Conservation (phyloP, 2,888 invertebrate genomes). For the Arctia plantaginis region DNA sequence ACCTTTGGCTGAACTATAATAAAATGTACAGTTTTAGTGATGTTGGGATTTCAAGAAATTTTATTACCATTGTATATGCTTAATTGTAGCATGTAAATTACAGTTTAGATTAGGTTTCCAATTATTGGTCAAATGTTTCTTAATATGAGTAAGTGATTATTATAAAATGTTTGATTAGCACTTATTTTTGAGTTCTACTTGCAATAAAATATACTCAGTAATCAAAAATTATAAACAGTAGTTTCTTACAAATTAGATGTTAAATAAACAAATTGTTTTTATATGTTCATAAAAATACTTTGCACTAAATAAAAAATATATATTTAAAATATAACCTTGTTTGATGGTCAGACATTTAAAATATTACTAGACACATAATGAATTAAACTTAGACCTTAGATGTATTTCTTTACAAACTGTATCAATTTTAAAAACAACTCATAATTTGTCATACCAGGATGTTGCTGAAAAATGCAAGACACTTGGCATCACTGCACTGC, state of each 20-base stretch:
- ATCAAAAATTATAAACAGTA: background rate
- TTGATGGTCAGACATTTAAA: background rate
- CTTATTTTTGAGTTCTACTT: background rate
- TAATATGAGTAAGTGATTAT: background rate
- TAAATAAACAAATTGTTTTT: background rate
- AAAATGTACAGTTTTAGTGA: no score
- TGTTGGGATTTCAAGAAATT: background rate
- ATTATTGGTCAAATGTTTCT: background rate
- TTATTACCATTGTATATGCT: background rate
- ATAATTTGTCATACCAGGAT: slow-evolving; percentile 87
- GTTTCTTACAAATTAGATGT: background rate
- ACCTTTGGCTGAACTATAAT: background rate
- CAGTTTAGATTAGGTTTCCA: background rate
- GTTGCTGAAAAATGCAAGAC: slow-evolving; percentile 99
- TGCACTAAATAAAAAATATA: background rate
- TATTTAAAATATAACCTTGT: background rate
- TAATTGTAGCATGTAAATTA: background rate
- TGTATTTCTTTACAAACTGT: no score
- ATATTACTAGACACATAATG: no score
- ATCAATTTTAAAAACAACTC: background rate
- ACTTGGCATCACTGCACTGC: slow-evolving; percentile 98
- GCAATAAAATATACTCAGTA: background rate
- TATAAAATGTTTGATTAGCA: background rate
- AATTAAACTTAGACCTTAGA: no score
- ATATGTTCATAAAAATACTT: background rate